Conservation (phyloP, 2,888 invertebrate species). For the Sepiola atlantica region DNA sequence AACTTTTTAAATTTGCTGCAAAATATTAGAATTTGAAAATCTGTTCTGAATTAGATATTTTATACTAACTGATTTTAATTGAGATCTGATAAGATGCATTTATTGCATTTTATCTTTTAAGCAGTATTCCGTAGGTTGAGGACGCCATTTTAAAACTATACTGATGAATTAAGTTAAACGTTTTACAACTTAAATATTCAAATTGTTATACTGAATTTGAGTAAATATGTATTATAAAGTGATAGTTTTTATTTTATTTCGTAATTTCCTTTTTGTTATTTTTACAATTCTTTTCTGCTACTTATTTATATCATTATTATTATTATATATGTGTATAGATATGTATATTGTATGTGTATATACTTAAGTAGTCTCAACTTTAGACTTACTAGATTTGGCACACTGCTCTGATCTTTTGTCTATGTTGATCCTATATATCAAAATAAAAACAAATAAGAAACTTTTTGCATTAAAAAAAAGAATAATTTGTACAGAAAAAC, state of each 20-base stretch:
- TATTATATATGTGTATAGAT: no score
- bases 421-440: background rate
- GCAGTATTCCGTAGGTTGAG: background rate
- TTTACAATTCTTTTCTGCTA: background rate
- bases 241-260: background rate
- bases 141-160: background rate
- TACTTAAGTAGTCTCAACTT: background rate
- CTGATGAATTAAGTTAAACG: background rate
- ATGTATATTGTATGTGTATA: no score
- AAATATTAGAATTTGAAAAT: background rate
- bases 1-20: background rate
- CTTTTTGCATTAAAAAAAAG: background rate
- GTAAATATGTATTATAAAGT: background rate
- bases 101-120: background rate
- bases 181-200: background rate
- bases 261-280: background rate
- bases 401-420: background rate
- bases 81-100: background rate
- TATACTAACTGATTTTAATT: background rate
- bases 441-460: background rate
- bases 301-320: no score
- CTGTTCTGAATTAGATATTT: background rate
- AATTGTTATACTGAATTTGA: background rate
- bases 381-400: background rate
- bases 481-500: background rate